Conservation (phyloP, 2,888 invertebrate genomes). For the Desoria tigrina region DNA sequence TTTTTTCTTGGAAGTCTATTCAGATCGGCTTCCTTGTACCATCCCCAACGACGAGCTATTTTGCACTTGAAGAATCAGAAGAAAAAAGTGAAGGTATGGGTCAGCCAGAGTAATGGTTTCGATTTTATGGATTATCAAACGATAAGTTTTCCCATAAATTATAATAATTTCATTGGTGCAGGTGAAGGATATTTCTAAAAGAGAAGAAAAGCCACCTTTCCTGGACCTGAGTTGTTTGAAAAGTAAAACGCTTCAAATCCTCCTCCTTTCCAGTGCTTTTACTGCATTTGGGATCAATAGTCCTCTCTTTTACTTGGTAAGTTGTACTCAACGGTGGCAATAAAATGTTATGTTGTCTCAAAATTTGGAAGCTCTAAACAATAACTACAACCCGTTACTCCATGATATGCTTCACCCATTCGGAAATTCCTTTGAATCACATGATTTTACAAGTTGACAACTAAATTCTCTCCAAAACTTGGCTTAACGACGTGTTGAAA, state of each 20-base stretch:
- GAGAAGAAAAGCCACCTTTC: conserved; percentile 78
- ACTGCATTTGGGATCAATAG: conserved; percentile 81
- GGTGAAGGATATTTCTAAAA: conserved; percentile 67
- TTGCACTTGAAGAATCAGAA: conserved; percentile 86
- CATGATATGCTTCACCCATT: no score
- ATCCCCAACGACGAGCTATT: conserved; percentile 82
- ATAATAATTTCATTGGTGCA: conserved; percentile 55
- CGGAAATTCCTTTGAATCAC: no score
- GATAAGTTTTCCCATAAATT: no score
- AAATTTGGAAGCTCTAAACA: no score
- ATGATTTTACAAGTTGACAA: no score
- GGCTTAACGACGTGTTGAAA: no score
- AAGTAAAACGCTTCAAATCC: conserved; percentile 79
- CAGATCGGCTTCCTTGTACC: conserved; percentile 79
- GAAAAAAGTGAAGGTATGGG: conserved; percentile 64
- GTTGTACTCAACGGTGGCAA: no score
- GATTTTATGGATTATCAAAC: neutral
- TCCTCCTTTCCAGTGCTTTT: conserved; percentile 77
- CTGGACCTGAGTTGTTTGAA: conserved; percentile 82
- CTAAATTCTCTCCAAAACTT: no score
- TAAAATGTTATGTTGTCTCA: no score
- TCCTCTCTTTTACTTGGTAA: conserved; percentile 76
- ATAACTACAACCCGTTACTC: no score
- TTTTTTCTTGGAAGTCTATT: conserved; percentile 85
- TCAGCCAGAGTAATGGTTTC: neutral